Percentiles rank a stretch among this genome's conserved stretches.
These are phyloP conservation scores for Dipodomys merriami DNA, from an alignment of 2,113 vertebrate species.

Conservation along the genomic window DNA sequence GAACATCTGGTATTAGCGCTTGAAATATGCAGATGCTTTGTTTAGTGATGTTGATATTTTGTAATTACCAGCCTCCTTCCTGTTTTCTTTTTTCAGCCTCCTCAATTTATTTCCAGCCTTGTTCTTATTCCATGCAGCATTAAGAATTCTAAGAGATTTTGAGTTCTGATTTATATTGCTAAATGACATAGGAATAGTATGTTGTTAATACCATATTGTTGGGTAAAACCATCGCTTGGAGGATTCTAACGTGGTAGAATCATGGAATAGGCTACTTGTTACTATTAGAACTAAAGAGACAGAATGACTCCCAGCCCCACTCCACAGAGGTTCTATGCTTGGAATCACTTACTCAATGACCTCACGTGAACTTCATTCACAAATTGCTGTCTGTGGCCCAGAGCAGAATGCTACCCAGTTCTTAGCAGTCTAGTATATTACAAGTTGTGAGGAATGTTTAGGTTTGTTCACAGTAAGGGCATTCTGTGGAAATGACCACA, in stretches of 20 bases:
- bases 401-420: neutral
- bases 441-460: constrained; percentile 23
- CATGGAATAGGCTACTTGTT: neutral
- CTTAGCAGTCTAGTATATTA: constrained; percentile 28
- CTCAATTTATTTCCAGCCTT: no score
- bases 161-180: constrained; percentile 4
- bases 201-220: neutral
- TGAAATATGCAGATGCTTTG: neutral
- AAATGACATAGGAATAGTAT: neutral
- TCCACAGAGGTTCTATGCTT: neutral
- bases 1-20: neutral
- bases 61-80: neutral
- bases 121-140: neutral
- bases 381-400: constrained; percentile 26
- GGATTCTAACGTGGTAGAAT: neutral
- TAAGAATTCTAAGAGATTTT: constrained; percentile 20
- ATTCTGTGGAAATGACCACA: constrained; percentile 40
- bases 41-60: neutral
- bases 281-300: neutral
- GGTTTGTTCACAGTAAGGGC: neutral
- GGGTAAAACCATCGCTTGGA: neutral
- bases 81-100: no score
- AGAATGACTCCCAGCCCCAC: neutral
- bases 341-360: neutral
- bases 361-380: constrained; percentile 28